Base-by-base conservation (phyloP, 2,113 vertebrate genomes). In the Dolichallabes microphthalmus region DNA sequence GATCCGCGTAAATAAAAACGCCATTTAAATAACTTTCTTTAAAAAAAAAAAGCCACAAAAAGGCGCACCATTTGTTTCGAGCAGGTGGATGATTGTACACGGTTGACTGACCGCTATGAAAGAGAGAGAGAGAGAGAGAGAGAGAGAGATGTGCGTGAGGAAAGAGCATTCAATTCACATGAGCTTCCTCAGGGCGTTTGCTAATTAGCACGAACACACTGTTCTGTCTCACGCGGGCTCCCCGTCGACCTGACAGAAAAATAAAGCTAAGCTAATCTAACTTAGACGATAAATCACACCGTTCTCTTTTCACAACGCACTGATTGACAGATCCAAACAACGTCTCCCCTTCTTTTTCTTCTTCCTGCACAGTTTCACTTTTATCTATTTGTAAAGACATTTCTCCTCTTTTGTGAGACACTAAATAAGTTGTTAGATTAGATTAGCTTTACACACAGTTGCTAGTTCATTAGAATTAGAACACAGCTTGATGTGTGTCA, bases 21-120 rank as follows among this genome's bases (percentile, higher is more conserved):
- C 64, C 39, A 91, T 94, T 92, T 92, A 88, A 91, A 93, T 84
- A 89, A 90, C 82, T 88, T 90, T 91, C 89, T 89, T 91, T 27
- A 92, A 88, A 83, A 79, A 57, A 53, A 68, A 83, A 83, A 14
- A 9, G 45, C 55, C 83, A 90, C 85, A 89, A 84, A 91, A 87
- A 73, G 71, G 68, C 82, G 84, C 86, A 85, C 91, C 86, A 91
- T 92, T 93, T 90, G 82, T 84, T 85, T 71, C 89, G 88, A 93
- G 94, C 93, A 95, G 94, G 94, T 95, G 94, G 93, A 94, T 91
- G 88, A 89, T 91, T 93, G 93, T 93, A 83, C 89, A 93, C 71
- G 92, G 90, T 90, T 91, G 92, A 94, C 90, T 64, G 90, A 89
- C 89, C 66, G 13, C 78, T 90, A 88, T 93, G 93, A n/a, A 60